These are phyloP conservation scores for Peromyscus melanophrys DNA, from an alignment of 2,797 vertebrate genomes.

Conservation along the genomic window DNA sequence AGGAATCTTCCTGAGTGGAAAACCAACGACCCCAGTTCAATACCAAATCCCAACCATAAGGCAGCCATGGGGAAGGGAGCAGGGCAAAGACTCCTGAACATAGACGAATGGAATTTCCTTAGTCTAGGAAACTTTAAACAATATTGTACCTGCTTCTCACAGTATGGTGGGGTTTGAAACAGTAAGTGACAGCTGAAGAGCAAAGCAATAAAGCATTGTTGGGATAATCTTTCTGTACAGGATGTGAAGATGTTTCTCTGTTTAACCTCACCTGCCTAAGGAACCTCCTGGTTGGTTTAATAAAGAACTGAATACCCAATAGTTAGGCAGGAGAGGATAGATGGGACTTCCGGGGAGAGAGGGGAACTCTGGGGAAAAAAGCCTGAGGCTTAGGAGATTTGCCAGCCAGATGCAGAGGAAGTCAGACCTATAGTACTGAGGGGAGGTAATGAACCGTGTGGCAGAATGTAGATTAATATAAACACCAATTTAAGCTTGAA, in stretches of 20 bases:
- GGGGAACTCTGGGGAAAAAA: neutral
- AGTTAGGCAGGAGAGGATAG: neutral
- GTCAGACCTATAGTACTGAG: neutral
- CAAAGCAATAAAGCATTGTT: neutral
- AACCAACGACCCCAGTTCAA: neutral
- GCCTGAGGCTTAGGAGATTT: neutral
- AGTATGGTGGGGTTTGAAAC: neutral
- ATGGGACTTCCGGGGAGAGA: neutral
- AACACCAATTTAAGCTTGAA: neutral
- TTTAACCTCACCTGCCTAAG: neutral
- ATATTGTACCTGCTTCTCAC: constrained; percentile 38
- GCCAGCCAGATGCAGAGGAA: neutral
- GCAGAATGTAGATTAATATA: neutral
- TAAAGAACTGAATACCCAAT: neutral
- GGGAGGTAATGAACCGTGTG: neutral
- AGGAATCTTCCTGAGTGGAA: neutral
- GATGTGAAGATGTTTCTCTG: neutral
- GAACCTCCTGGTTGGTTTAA: neutral
- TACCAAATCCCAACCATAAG: neutral
- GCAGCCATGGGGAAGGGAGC: neutral
- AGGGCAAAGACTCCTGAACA: constrained; percentile 10
- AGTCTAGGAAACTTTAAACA: constrained; percentile 16
- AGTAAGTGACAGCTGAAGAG: neutral
- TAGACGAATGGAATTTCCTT: constrained; percentile 20
- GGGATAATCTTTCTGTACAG: neutral